Conservation (phyloP, 2,113 vertebrate species). For the Mormyrus lacerda region DNA sequence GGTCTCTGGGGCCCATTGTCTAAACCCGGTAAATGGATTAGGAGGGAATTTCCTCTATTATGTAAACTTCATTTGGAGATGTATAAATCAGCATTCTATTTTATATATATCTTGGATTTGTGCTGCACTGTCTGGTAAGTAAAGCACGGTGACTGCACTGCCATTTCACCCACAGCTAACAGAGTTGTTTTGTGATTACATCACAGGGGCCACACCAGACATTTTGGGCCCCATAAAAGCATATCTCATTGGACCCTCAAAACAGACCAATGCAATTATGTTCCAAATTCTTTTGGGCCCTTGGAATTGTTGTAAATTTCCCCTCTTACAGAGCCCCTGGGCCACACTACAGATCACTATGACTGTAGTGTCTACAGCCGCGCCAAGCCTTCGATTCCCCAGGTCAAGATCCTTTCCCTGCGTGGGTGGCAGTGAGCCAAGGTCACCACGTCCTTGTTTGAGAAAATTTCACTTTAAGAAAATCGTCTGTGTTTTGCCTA, state of each 20-base stretch:
- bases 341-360: background rate
- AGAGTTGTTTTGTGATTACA: background rate
- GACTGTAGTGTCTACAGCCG: background rate
- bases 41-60: constrained; percentile 40
- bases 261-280: background rate
- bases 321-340: background rate
- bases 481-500: background rate
- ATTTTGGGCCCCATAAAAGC: background rate
- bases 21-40: constrained; percentile 44
- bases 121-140: constrained; percentile 16
- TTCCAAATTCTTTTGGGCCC: background rate
- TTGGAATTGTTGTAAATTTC: background rate
- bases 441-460: background rate
- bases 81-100: constrained; percentile 40
- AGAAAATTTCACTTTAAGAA: background rate
- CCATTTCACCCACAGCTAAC: constrained; percentile 12
- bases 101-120: constrained; percentile 27
- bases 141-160: constrained; percentile 20
- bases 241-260: background rate
- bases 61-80: constrained; percentile 39
- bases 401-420: background rate
- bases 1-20: constrained; percentile 35
- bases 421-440: background rate
- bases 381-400: background rate
- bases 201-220: constrained; percentile 29